These are phyloP conservation scores for Azemiops feae DNA, from an alignment of 2,113 vertebrate species.

Conservation along the genomic window DNA sequence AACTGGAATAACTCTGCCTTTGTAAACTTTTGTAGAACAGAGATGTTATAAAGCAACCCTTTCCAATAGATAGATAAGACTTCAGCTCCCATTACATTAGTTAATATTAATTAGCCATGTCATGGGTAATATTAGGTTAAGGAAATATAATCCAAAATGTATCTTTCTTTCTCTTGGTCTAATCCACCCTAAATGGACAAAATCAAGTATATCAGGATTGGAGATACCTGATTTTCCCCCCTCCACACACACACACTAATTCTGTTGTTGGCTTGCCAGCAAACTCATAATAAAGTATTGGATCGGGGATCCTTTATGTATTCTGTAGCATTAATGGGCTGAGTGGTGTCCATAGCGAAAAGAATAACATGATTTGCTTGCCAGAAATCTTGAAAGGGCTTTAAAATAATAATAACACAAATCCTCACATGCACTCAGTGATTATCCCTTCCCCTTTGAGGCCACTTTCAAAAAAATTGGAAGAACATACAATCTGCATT, in stretches of 20 bases:
- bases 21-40: not conserved
- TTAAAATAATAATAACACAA: not conserved
- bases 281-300: not conserved
- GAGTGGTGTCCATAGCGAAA: not conserved
- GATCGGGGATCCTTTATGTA: not conserved
- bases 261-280: not conserved
- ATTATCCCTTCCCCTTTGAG: not conserved
- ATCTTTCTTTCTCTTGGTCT: not conserved
- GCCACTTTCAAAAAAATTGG: not conserved
- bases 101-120: not conserved
- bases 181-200: not conserved
- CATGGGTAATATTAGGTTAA: not conserved
- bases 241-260: not conserved
- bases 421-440: not conserved
- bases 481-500: not conserved
- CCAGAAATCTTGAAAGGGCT: not conserved
- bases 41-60: not conserved
- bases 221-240: not conserved
- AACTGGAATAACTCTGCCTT: not conserved
- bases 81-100: not conserved
- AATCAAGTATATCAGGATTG: not conserved
- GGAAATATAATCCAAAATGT: not conserved
- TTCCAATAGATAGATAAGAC: not conserved
- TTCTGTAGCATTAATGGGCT: not conserved
- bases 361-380: not conserved